Evolutionary conservation across 2,888 invertebrate species (phyloP).

Genomic region (Meliscaeva auricollis): DNA sequence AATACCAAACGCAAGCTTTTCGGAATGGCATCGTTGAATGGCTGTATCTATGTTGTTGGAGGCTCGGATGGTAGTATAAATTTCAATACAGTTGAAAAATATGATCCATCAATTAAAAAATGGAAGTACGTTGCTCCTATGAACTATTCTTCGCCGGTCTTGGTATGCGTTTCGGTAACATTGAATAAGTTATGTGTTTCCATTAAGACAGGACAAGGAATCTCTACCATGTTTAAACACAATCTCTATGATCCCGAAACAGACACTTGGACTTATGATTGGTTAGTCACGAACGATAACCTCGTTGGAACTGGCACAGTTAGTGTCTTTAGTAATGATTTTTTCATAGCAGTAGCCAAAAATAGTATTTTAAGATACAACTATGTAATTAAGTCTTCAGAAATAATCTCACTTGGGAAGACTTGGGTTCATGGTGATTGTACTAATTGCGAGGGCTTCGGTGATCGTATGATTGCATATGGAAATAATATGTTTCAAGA

Average conservation of each 20-base stretch:
- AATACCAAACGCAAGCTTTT: neutral
- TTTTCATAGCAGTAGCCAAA: slow-evolving; percentile 9
- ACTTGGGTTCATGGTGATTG: neutral
- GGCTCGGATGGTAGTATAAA: neutral
- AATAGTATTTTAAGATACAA: neutral
- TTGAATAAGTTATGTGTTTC: slow-evolving; percentile 10
- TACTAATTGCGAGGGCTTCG: neutral
- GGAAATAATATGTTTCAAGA: slow-evolving; percentile 1
- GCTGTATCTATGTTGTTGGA: slow-evolving; percentile 13
- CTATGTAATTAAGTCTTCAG: neutral
- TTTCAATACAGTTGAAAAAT: slow-evolving; percentile 4
- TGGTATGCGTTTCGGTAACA: neutral
- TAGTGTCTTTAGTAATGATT: slow-evolving; percentile 7
- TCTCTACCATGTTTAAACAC: neutral
- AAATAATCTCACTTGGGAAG: neutral
- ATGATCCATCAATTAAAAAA: neutral
- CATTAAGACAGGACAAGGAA: neutral
- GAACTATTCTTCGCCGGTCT: neutral
- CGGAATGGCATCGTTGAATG: neutral
- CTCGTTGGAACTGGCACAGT: neutral
- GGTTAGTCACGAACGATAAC: neutral
- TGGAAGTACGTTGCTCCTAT: neutral
- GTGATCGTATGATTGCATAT: slow-evolving; percentile 19
- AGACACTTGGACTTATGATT: neutral
- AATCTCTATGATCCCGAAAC: slow-evolving; percentile 9